Evolutionary conservation across 2,797 vertebrate genomes (phyloP), one percentile per base, ranked within the genome.

Genomic region (Mormyrus proboscirostris): DNA sequence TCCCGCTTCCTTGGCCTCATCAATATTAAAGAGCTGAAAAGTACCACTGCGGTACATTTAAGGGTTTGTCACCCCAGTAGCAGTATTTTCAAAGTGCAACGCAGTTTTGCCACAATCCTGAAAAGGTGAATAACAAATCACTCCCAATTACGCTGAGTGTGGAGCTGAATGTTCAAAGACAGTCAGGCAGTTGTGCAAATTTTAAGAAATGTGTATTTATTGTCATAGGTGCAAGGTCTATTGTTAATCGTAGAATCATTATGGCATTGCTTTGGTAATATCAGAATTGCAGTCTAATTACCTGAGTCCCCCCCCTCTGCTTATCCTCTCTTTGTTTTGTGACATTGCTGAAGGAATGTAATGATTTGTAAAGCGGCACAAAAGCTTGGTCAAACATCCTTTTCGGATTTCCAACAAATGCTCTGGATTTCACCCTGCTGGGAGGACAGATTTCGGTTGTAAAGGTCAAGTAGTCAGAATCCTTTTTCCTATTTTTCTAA

Each of bases 1-100:
- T 87, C 89, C 47, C 6, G 76, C 89, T 76, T 92, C 90, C 91
- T 92, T 90, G 87, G 92, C 89, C 90, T 90, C 92, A 93, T 96
- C 93, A 95, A 95, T 95, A 95, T 94, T 96, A 94, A 92, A 94
- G 89, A 89, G 91, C 90, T 94, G 93, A 79, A 90, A 89, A 90
- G 90, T 92, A 92, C 93, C 92, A 93, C n/a, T 91, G 90, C 92
- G 94, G 95, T 94, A 94, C 93, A 93, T 93, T 95, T 95, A 94
- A 94, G 91, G 93, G 90, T 91, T 90, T 88, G 73, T 76, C 86
- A 90, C 92, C 9, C 29, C 29, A 29, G 29, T 29, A 29, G 29
- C 94, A 9, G 55, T 38, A 19, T 10, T 57, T 86, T 86, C 12
- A 55, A 86, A 55, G 25, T 53, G 12, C 9, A 53, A 22, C 2